Percentiles rank a stretch among this genome's conserved stretches.
These are phyloP conservation scores for Megaustenia siamemsis DNA, from an alignment of 2,888 invertebrate species.

Conservation along the genomic window DNA sequence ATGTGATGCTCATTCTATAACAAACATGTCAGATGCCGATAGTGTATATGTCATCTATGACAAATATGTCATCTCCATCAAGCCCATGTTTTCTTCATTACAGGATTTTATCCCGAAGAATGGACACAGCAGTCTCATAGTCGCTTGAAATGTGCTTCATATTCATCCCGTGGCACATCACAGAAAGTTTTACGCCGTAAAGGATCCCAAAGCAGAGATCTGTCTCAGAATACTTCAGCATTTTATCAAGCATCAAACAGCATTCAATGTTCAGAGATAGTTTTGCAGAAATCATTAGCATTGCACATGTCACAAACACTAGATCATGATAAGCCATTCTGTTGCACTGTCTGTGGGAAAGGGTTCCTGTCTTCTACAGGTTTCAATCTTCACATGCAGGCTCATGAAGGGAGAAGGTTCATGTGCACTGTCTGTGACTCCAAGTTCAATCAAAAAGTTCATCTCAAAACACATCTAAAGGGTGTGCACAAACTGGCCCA, in stretches of 20 bases:
- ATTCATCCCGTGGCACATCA: neutral
- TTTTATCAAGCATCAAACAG: neutral
- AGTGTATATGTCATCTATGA: neutral
- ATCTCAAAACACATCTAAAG: slow-evolving; percentile 50
- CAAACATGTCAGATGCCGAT: neutral
- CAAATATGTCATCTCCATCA: slow-evolving; percentile 8
- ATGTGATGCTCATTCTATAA: neutral
- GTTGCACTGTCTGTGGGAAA: slow-evolving; percentile 43
- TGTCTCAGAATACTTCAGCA: neutral
- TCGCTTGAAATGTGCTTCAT: slow-evolving; percentile 4
- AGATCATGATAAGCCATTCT: slow-evolving; percentile 35
- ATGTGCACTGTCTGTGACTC: slow-evolving; percentile 46
- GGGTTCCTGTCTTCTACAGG: slow-evolving; percentile 44
- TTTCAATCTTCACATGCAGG: slow-evolving; percentile 43
- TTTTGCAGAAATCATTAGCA: slow-evolving; percentile 1
- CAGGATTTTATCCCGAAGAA: slow-evolving; percentile 30
- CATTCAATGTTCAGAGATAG: neutral
- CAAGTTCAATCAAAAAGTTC: slow-evolving; percentile 49
- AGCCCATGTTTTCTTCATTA: slow-evolving; percentile 31
- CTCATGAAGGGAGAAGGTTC: slow-evolving; percentile 40
- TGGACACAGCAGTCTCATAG: neutral
- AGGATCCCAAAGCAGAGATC: neutral
- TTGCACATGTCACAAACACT: neutral
- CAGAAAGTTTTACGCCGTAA: slow-evolving; percentile 15
- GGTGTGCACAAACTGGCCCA: slow-evolving; percentile 43